phyloP scores from a whole-genome alignment of 2,888 invertebrate species.

The Nowickia ferox region DNA sequence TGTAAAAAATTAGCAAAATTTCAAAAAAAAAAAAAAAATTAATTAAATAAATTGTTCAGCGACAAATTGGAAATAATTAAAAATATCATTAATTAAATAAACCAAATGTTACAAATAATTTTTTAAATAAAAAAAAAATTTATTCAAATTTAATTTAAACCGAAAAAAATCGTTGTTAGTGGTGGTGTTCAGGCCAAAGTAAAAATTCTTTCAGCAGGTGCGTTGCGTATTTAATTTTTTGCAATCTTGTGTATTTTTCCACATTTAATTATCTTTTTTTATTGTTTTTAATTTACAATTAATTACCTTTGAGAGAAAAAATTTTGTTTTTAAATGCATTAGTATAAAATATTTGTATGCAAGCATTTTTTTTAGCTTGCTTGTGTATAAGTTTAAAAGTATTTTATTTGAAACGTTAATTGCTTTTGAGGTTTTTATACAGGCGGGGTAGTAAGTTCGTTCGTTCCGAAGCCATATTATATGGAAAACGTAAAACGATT shows the following conservation, averaged over 20 bases:
- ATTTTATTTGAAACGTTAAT: conserved; percentile 35
- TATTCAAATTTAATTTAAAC: conserved; percentile 2
- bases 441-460: background rate
- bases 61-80: background rate
- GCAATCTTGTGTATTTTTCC: conserved; percentile 26
- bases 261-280: conserved; percentile 52
- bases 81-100: background rate
- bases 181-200: conserved; percentile 1
- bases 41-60: background rate
- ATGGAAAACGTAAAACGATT: background rate
- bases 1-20: conserved; percentile 7
- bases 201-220: conserved; percentile 60
- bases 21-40: background rate
- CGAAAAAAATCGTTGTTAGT: conserved; percentile 1
- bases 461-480: conserved; percentile 9
- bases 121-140: background rate
- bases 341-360: conserved; percentile 9
- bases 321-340: background rate
- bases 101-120: background rate
- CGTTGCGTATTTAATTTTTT: conserved; percentile 37
- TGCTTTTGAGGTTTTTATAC: conserved; percentile 23
- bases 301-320: conserved; percentile 53
- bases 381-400: conserved; percentile 13
- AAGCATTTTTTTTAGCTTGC: background rate
- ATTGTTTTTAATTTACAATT: conserved; percentile 58